These are phyloP conservation scores for Leptura quadrifasciata DNA, from an alignment of 2,888 invertebrate species.

Conservation along the genomic window DNA sequence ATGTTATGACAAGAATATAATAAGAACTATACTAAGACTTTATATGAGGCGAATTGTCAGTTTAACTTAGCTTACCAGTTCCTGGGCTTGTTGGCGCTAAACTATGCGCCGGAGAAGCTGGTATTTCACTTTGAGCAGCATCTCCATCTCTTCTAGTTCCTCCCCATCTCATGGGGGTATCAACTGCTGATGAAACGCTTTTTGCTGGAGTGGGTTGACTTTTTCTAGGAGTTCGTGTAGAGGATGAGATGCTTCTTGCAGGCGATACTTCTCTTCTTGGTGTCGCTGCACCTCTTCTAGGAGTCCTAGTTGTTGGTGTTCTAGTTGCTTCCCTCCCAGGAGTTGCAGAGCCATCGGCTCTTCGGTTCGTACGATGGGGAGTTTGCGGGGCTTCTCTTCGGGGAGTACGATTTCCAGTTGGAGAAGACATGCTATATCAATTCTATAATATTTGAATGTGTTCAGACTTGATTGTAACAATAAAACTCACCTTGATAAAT, in stretches of 20 bases:
- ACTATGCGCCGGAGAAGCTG: conserved; percentile 72
- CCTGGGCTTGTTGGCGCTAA: conserved; percentile 71
- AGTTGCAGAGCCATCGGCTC: conserved; percentile 49
- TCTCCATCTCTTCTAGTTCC: conserved; percentile 67
- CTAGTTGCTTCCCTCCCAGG: conserved; percentile 48
- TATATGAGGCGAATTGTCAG: too few relatives aligned
- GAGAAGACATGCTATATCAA: conserved; percentile 52
- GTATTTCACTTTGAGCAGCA: conserved; percentile 67
- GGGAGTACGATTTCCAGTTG: conserved; percentile 45
- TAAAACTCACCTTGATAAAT: conserved; percentile 10
- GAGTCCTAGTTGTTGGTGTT: conserved; percentile 39
- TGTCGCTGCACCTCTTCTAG: conserved; percentile 50
- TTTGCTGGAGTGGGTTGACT: conserved; percentile 61
- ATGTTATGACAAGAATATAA: too few relatives aligned
- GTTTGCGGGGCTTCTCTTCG: conserved; percentile 51
- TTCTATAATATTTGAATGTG: not conserved
- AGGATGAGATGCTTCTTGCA: conserved; percentile 51
- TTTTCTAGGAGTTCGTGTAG: conserved; percentile 58
- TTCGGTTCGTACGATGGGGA: conserved; percentile 41
- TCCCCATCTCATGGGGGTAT: conserved; percentile 75
- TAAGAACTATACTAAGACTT: too few relatives aligned
- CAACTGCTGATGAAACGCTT: conserved; percentile 61
- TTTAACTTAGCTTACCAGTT: conserved; percentile 60
- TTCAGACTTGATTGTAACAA: not conserved
- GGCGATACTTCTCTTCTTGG: conserved; percentile 50